Evolutionary conservation across 2,113 vertebrate species (phyloP).

Genomic region (Eudyptes chrysolophus): DNA sequence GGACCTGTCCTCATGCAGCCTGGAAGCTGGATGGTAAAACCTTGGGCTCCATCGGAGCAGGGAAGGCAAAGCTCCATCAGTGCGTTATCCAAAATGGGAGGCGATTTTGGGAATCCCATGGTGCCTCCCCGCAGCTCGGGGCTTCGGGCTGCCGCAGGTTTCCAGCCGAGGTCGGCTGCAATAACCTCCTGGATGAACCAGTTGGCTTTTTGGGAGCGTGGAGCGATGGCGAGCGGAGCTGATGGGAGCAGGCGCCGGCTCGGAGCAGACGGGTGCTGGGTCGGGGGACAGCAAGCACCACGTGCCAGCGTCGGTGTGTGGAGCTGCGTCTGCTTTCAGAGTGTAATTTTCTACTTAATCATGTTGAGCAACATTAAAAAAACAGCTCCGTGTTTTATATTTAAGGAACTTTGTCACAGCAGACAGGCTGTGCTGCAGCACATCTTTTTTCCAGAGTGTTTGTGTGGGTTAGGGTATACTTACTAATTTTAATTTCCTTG

Average conservation of each 20-base stretch:
- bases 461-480: not conserved
- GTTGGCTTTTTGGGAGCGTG: not conserved
- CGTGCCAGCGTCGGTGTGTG: accelerated
- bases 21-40: not conserved
- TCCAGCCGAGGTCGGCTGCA: not conserved
- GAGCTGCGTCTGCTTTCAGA: not conserved
- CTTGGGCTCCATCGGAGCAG: not conserved
- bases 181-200: not conserved
- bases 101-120: accelerated
- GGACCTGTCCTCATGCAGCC: not conserved
- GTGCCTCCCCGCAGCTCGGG: not conserved
- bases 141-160: not conserved
- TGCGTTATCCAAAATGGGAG: accelerated
- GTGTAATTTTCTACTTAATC: not conserved
- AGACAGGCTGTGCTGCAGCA: not conserved
- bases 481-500: not conserved
- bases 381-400: accelerated
- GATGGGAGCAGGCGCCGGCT: not conserved
- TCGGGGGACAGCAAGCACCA: not conserved
- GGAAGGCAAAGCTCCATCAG: not conserved
- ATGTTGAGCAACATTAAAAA: not conserved
- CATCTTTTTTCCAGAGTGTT: not conserved
- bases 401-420: not conserved
- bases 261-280: not conserved
- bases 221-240: not conserved